Conservation (phyloP, 2,888 invertebrate genomes). For the Erpobdella octoculata region DNA sequence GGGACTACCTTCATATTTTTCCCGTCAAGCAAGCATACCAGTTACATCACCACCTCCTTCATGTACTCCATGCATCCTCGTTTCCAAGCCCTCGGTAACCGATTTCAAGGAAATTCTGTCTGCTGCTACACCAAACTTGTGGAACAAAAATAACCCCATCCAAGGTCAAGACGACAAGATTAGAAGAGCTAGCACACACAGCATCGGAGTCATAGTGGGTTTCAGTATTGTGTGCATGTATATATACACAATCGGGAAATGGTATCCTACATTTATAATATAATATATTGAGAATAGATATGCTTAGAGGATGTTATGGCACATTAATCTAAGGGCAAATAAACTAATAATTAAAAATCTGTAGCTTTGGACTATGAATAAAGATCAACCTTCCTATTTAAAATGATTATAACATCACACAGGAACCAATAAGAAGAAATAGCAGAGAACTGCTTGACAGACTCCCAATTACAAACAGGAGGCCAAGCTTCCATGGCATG, state of each 20-base stretch:
- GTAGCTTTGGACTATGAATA: no score
- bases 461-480: constrained; percentile 39
- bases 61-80: constrained; percentile 16
- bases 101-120: constrained; percentile 13
- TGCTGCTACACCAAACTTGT: not conserved
- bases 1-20: not conserved
- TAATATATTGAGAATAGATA: no score
- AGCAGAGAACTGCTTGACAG: constrained; percentile 41
- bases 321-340: no score
- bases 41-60: not conserved
- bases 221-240: not conserved
- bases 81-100: constrained; percentile 12
- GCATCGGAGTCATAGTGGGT: constrained; percentile 22
- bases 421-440: constrained; percentile 44
- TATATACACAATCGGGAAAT: no score
- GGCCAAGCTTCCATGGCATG: constrained; percentile 46
- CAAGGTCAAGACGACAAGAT: not conserved
- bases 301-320: no score
- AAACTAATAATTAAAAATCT: no score
- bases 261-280: no score
- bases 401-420: not conserved
- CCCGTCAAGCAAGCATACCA: not conserved
- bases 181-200: constrained; percentile 17
- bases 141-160: not conserved
- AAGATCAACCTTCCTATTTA: not conserved